phyloP scores from a whole-genome alignment of 2,888 invertebrate genomes.

The Chrysomela aeneicollis region DNA sequence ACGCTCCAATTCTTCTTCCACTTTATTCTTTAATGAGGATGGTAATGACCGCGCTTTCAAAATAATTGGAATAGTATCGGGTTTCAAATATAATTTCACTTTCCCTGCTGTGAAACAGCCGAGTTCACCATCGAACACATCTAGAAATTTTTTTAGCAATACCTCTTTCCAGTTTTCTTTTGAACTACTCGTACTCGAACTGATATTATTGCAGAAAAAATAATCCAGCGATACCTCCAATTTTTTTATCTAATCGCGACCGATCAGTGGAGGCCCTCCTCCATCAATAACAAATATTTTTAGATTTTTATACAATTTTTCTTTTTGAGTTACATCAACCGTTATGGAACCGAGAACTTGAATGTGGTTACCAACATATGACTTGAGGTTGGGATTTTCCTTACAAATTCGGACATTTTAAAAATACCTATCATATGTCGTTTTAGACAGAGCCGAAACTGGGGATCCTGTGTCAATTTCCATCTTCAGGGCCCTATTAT shows the following conservation, averaged over 20 bases:
- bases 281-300: constrained; percentile 5
- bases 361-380: constrained; percentile 18
- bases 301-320: neutral
- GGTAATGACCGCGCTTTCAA: constrained; percentile 27
- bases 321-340: constrained; percentile 8
- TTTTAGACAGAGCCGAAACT: constrained; percentile 9
- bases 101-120: constrained; percentile 14
- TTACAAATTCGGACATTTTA: constrained; percentile 3
- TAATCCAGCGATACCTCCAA: constrained; percentile 8
- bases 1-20: constrained; percentile 21
- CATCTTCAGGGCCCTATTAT: constrained; percentile 3
- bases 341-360: constrained; percentile 7
- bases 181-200: neutral
- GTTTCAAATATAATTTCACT: constrained; percentile 12
- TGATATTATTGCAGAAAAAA: constrained; percentile 6
- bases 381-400: constrained; percentile 3
- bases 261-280: constrained; percentile 15
- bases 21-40: constrained; percentile 23
- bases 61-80: constrained; percentile 11
- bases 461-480: constrained; percentile 19
- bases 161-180: constrained; percentile 3
- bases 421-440: constrained; percentile 12
- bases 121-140: constrained; percentile 14
- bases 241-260: constrained; percentile 17
- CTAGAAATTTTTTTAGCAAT: constrained; percentile 15